Evolutionary conservation across 2,888 invertebrate genomes (phyloP).

Genomic region (Eustalomyia histrio): DNA sequence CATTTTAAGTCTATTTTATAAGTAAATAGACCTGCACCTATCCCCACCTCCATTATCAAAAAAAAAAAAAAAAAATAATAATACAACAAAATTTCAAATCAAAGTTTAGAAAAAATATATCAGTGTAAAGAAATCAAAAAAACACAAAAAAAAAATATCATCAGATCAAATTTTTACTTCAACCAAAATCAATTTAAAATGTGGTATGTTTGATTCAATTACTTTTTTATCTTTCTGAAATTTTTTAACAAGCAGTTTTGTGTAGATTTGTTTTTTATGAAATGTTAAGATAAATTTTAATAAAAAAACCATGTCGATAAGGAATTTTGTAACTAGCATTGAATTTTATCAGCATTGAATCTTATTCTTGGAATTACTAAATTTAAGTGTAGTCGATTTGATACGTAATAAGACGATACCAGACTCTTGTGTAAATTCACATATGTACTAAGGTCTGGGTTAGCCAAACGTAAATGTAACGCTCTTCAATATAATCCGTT

Average conservation of each 20-base stretch:
- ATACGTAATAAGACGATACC: too few relatives aligned
- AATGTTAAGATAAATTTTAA: too few relatives aligned
- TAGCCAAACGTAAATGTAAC: too few relatives aligned
- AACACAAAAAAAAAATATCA: background rate
- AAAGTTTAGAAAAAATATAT: background rate
- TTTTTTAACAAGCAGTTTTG: slow-evolving; percentile 35
- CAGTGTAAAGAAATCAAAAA: background rate
- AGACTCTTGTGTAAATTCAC: too few relatives aligned
- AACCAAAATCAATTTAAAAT: slow-evolving; percentile 5
- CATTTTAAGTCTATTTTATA: background rate
- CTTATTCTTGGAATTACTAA: too few relatives aligned
- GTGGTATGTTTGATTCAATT: slow-evolving; percentile 38
- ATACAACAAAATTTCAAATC: background rate
- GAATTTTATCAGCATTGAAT: too few relatives aligned
- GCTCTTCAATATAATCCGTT: too few relatives aligned
- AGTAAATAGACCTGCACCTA: background rate
- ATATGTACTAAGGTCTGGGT: too few relatives aligned
- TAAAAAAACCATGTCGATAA: too few relatives aligned
- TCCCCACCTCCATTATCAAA: background rate
- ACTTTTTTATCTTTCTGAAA: slow-evolving; percentile 24
- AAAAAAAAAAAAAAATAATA: background rate
- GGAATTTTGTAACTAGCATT: too few relatives aligned
- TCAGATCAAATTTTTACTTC: background rate
- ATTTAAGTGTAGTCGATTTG: too few relatives aligned
- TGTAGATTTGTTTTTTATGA: background rate